Evolutionary conservation across 2,888 invertebrate genomes (phyloP), one percentile per base, ranked within the genome.

Genomic region (Megaustenia siamemsis): DNA sequence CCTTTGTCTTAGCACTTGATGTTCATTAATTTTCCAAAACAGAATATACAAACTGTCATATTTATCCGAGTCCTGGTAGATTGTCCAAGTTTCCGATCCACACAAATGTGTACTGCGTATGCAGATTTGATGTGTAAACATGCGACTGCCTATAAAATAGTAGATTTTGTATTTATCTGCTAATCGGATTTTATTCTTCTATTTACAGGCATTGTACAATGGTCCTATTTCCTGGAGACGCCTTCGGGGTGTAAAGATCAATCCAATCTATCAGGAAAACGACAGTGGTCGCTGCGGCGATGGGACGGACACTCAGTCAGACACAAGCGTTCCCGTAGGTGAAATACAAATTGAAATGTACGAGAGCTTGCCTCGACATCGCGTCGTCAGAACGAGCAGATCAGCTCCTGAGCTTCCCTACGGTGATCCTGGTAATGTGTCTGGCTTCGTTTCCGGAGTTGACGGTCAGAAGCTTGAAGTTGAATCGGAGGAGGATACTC

Each of bases 231-330:
- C 89, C 10, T 89, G 89, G 8, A 86, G 88, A 75, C 88, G 88
- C 63, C 86, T 86, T 40, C 86, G 88, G 38, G 90, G 88, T 10
- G 87, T 90, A 49, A 92, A 91, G 86, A 88, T 90, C 79, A 92
- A 92, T 81, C 92, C 92, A 18, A 86, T 92, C 28, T 92, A 88
- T 84, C 88, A 88, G 76, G 90, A 90, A 63, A 85, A 68, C 78
- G 86, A 86, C 71, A 53, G 21, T 21, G 21, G 68, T 38, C 71
- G 85, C 21, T 18, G 71, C 35, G 78, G 75, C 38, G 77, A 45
- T 15, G 68, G 80, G 43, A 40, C n/a, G 0, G 78, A 83, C 63
- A 83, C 81, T 3, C 85, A 83, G 82, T 83, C 87, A 28, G 87
- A 86, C 45, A 76, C 83, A 53, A 85, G 83, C 43, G 75, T 86